Conservation (phyloP, 2,888 invertebrate genomes). For the Andrena dorsata region DNA sequence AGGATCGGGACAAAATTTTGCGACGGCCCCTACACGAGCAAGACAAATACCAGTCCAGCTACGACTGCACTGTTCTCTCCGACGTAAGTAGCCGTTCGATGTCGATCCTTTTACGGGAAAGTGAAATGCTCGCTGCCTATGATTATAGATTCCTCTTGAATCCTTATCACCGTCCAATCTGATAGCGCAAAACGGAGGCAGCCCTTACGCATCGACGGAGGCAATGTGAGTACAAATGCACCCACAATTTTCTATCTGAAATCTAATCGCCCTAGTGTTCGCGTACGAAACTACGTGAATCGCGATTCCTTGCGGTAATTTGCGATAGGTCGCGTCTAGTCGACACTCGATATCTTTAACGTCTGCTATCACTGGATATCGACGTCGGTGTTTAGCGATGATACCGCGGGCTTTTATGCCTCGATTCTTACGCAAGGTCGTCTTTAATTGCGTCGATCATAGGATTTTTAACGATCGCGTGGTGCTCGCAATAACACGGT, state of each 20-base stretch:
- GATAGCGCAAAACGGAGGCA: constrained; percentile 75
- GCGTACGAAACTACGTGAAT: background rate
- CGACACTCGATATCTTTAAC: background rate
- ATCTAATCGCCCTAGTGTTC: background rate
- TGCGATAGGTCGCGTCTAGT: background rate
- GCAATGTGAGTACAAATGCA: constrained; percentile 76
- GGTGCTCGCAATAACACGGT: background rate
- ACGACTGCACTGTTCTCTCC: constrained; percentile 96
- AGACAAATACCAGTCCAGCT: constrained; percentile 97
- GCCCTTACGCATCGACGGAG: constrained; percentile 78
- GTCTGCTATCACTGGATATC: background rate
- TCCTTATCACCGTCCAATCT: constrained; percentile 76
- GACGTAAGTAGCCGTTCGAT: constrained; percentile 88
- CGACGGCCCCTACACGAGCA: constrained; percentile 93
- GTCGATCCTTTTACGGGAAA: background rate
- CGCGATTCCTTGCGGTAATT: background rate
- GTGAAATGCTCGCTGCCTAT: constrained; percentile 26
- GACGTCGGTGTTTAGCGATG: background rate
- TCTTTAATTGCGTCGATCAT: background rate
- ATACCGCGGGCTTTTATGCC: background rate
- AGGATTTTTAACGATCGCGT: background rate
- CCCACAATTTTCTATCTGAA: background rate
- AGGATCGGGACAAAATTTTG: constrained; percentile 97
- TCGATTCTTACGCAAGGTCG: background rate
- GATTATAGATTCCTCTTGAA: constrained; percentile 81